Evolutionary conservation across 2,113 vertebrate species (phyloP).

Genomic region (Athene cunicularia): DNA sequence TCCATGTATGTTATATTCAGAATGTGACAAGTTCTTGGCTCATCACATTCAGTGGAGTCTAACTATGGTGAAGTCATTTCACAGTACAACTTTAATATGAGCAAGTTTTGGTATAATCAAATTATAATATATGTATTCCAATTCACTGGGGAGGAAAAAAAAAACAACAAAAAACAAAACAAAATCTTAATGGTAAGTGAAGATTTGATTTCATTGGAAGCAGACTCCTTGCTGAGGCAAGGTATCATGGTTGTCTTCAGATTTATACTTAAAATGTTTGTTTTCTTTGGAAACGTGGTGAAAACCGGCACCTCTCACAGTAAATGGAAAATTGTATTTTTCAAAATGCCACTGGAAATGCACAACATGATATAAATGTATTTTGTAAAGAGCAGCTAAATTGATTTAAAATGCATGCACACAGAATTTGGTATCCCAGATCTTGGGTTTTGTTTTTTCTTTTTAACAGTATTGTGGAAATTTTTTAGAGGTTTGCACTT

Average conservation of each 20-base stretch:
- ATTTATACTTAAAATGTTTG: conserved; percentile 55
- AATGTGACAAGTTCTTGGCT: conserved; percentile 70
- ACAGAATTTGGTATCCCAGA: conserved; percentile 2
- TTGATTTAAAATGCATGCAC: conserved; percentile 32
- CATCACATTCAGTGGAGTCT: conserved; percentile 63
- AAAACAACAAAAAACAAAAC: neutral
- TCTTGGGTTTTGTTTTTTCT: neutral
- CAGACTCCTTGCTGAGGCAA: conserved; percentile 40
- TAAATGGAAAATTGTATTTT: conserved; percentile 55
- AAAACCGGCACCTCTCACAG: conserved; percentile 47
- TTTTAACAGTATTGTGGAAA: conserved; percentile 4
- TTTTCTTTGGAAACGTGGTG: conserved; percentile 50
- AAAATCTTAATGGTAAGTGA: conserved; percentile 55
- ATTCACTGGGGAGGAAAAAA: neutral
- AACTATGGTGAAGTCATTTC: conserved; percentile 68
- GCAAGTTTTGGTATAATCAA: conserved; percentile 64
- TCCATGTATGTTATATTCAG: conserved; percentile 69
- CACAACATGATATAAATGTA: conserved; percentile 33
- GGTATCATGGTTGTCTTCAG: conserved; percentile 38
- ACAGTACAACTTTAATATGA: conserved; percentile 70
- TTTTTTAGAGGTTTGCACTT: conserved; percentile 24
- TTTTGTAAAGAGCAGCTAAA: conserved; percentile 51
- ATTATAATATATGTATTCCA: conserved; percentile 66
- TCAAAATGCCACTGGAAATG: conserved; percentile 60
- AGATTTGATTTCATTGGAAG: conserved; percentile 52